A percentile compares a stretch with the other conserved stretches of the same genome.
These are phyloP conservation scores for Hylomyscus alleni DNA, from an alignment of 2,797 vertebrate genomes.

Conservation along the genomic window DNA sequence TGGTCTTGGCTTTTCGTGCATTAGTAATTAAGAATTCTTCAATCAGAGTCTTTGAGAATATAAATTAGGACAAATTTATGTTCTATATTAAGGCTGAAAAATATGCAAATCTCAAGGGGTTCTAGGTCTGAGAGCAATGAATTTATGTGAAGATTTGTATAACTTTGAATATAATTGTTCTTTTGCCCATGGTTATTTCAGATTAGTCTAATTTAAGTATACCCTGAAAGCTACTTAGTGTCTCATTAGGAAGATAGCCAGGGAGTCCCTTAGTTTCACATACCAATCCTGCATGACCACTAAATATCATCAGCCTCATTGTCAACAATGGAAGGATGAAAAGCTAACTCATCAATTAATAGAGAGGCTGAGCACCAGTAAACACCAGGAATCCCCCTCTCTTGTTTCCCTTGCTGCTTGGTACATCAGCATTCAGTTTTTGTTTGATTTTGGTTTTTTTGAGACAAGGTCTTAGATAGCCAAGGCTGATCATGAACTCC, in stretches of 20 bases:
- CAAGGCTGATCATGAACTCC: neutral
- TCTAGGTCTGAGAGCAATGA: conserved; percentile 34
- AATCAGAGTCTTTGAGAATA: conserved; percentile 71
- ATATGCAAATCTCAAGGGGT: conserved; percentile 52
- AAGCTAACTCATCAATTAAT: conserved; percentile 68
- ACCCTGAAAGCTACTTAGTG: conserved; percentile 51
- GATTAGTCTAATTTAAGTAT: conserved; percentile 56
- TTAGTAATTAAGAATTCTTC: conserved; percentile 77
- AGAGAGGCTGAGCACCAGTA: neutral
- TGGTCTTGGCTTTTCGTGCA: conserved; percentile 67
- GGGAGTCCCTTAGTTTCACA: conserved; percentile 6
- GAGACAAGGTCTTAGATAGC: neutral
- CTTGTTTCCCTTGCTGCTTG: conserved; percentile 15
- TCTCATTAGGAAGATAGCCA: neutral
- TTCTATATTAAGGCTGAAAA: conserved; percentile 73
- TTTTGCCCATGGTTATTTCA: conserved; percentile 60
- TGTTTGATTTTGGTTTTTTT: neutral
- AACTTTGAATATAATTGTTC: conserved; percentile 64
- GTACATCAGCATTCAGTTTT: conserved; percentile 27
- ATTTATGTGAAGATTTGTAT: conserved; percentile 61
- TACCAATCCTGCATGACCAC: conserved; percentile 22
- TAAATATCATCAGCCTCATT: conserved; percentile 59
- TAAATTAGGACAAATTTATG: conserved; percentile 72
- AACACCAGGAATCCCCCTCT: neutral
- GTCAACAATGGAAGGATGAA: conserved; percentile 59